Evolutionary conservation across 2,888 invertebrate species (phyloP), one percentile per base, ranked within the genome.

Genomic region (Invenusta paracnida): DNA sequence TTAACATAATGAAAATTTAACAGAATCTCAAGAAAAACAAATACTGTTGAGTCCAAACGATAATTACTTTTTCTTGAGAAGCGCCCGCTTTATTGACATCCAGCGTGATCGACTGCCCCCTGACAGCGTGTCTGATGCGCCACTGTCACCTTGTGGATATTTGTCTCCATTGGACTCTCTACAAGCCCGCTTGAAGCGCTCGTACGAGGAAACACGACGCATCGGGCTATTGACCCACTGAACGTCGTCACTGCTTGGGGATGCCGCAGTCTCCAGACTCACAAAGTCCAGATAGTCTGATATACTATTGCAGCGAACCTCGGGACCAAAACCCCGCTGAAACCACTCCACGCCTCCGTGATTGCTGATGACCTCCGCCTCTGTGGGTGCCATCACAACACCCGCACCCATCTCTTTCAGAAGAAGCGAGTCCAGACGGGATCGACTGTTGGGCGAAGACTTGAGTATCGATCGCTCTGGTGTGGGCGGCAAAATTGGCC

Each of bases 251-350:
- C 2, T 2, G 23, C 23, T 73, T 2, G 73, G 73, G 11, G 73
- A 73, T n/a, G 73, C 73, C 73, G 73, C 5, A 2, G 25, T 23
- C 27, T 73, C 73, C 73, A 73, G 2, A 23, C 73, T 73, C 17
- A 73, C 73, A 73, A 73, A 73, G 27, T 73, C 73, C 11, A 73
- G 73, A 23, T 73, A 73, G 73, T 73, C 73, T 13, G 73, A 73
- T 5, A 73, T 73, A 25, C 73, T 73, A 23, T 73, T 73, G 27
- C 73, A 73, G 73, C 73, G 73, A 5, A 73, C 23, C 11, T 73
- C 73, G 2, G 73, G 73, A 13, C 73, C 73, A 5, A 73, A 23
- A 23, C 73, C 73, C 27, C 73, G 73, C 2, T 73, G 73, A 23
- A 13, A 73, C 73, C 73, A 73, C 27, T 73, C 73, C 23, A 73